phyloP scores from a whole-genome alignment of 2,113 vertebrate species.

The Psophia crepitans region DNA sequence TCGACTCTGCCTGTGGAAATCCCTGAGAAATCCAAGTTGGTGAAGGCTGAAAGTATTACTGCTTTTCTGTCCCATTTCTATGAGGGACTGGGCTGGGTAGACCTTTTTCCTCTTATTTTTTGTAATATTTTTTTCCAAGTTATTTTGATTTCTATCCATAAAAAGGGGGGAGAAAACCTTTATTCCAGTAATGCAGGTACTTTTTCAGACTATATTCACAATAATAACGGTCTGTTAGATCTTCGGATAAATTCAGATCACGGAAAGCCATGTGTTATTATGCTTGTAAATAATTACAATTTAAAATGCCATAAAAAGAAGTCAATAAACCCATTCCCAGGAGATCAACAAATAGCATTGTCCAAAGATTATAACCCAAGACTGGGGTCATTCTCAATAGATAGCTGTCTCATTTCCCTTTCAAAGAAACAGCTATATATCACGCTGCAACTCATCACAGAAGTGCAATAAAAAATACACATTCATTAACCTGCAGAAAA shows the following conservation, averaged over 20 bases:
- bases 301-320: slow-evolving; percentile 37
- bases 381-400: slow-evolving; percentile 2
- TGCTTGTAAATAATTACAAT: slow-evolving; percentile 31
- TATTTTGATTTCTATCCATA: background rate
- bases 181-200: background rate
- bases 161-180: background rate
- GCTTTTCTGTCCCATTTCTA: background rate
- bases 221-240: background rate
- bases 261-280: background rate
- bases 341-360: background rate
- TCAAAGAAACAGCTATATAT: background rate
- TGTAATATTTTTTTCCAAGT: background rate
- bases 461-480: slow-evolving; percentile 20
- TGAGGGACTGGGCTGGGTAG: background rate
- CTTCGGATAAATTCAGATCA: slow-evolving; percentile 8
- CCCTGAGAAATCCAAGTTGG: background rate
- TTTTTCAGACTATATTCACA: background rate
- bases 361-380: background rate
- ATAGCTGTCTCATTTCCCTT: slow-evolving; percentile 34
- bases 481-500: slow-evolving; percentile 33
- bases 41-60: background rate
- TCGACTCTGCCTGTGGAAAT: background rate
- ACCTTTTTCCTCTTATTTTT: background rate
- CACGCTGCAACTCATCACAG: background rate
- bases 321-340: slow-evolving; percentile 3